phyloP scores from a whole-genome alignment of 2,888 invertebrate genomes.

The Xylocampa areola region DNA sequence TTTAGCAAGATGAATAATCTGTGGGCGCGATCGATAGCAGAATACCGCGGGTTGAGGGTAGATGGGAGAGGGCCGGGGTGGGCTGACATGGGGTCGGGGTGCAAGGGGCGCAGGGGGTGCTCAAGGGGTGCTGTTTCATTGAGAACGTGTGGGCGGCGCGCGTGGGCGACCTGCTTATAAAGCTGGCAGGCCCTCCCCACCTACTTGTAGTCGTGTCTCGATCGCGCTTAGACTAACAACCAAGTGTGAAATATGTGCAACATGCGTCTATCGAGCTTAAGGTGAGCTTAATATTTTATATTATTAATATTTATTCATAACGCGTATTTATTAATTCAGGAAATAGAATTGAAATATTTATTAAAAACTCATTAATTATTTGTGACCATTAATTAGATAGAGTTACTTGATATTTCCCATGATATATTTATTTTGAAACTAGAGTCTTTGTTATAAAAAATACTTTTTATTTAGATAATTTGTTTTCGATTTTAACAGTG shows the following conservation, averaged over 20 bases:
- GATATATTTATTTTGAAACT: no score
- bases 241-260: slow-evolving; percentile 77
- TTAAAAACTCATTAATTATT: background rate
- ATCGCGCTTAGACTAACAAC: slow-evolving; percentile 70
- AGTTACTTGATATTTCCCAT: no score
- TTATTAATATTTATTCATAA: slow-evolving; percentile 22
- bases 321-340: slow-evolving; percentile 5
- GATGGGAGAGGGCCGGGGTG: slow-evolving; percentile 57
- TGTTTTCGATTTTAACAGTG: slow-evolving; percentile 5
- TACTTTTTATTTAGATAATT: no score
- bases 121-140: slow-evolving; percentile 88
- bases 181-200: slow-evolving; percentile 76
- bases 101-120: slow-evolving; percentile 30
- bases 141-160: slow-evolving; percentile 92
- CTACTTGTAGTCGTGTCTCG: slow-evolving; percentile 80
- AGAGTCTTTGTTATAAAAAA: no score
- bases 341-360: background rate
- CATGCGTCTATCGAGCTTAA: slow-evolving; percentile 77
- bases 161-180: slow-evolving; percentile 88
- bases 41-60: slow-evolving; percentile 71
- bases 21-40: slow-evolving; percentile 85
- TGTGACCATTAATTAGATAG: no score
- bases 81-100: slow-evolving; percentile 64
- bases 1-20: slow-evolving; percentile 87
- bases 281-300: slow-evolving; percentile 68